These are phyloP conservation scores for Drosophila merina DNA, from an alignment of 2,888 invertebrate species.

Conservation along the genomic window DNA sequence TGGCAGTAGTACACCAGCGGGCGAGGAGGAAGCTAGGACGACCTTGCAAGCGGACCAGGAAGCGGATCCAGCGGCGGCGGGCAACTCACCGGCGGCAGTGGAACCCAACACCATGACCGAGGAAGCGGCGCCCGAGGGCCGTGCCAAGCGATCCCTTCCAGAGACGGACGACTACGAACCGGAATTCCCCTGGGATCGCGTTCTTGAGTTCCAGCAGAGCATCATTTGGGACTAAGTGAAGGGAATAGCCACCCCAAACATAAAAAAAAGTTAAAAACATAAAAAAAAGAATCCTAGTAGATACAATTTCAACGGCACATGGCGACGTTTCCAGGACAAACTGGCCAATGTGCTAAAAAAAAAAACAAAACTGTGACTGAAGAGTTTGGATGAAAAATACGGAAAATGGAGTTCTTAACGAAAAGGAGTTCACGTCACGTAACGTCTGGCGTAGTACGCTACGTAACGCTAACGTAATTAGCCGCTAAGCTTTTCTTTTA, in stretches of 20 bases:
- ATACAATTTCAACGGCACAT: conserved; percentile 62
- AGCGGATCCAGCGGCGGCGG: conserved; percentile 49
- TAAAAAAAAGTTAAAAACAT: not conserved
- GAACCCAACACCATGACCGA: conserved; percentile 47
- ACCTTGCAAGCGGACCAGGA: conserved; percentile 60
- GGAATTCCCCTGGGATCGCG: conserved; percentile 92
- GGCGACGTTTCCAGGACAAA: conserved; percentile 24
- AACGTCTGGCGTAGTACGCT: conserved; percentile 41
- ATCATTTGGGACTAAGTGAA: conserved; percentile 87
- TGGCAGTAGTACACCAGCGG: conserved; percentile 74
- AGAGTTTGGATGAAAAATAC: conserved; percentile 43
- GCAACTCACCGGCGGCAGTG: conserved; percentile 13
- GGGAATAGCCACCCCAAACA: too few species aligned
- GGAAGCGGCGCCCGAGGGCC: conserved; percentile 42
- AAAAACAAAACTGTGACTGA: conserved; percentile 78
- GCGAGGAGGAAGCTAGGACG: conserved; percentile 67
- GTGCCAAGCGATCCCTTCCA: conserved; percentile 72
- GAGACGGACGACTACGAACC: conserved; percentile 83
- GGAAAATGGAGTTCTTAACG: conserved; percentile 37
- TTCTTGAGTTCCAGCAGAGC: conserved; percentile 88
- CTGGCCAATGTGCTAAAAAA: conserved; percentile 38
- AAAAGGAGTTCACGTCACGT: conserved; percentile 43
- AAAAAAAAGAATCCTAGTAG: conserved; percentile 49
- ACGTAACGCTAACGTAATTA: conserved; percentile 39
- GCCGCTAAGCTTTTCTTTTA: conserved; percentile 42